phyloP scores from a whole-genome alignment of 2,888 invertebrate species.

The Blastobasis lacticolella region DNA sequence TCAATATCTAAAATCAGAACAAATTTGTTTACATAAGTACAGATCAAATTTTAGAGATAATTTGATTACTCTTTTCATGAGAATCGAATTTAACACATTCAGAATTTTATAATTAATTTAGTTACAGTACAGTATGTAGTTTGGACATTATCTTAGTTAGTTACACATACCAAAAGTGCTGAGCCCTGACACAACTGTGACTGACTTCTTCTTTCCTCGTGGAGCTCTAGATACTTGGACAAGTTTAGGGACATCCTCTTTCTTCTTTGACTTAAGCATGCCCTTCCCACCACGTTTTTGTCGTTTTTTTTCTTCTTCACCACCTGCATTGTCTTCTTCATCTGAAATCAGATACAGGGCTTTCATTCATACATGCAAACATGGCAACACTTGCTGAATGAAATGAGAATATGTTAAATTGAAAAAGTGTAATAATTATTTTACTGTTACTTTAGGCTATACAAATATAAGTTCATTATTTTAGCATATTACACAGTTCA shows the following conservation, averaged over 20 bases:
- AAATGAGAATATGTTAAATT: too few relatives aligned
- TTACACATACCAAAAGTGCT: constrained; percentile 86
- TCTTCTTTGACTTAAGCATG: constrained; percentile 95
- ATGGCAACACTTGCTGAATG: too few relatives aligned
- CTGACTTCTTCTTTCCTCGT: constrained; percentile 98
- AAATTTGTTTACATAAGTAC: too few relatives aligned
- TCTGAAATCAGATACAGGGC: constrained; percentile 32
- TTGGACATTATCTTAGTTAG: too few relatives aligned
- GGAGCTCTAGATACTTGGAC: constrained; percentile 91
- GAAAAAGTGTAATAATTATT: too few relatives aligned
- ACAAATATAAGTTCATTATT: too few relatives aligned
- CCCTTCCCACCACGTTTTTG: constrained; percentile 99
- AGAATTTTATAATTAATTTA: too few relatives aligned
- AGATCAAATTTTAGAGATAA: too few relatives aligned
- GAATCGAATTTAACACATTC: not conserved
- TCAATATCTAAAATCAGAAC: constrained; percentile 85
- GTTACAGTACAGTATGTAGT: too few relatives aligned
- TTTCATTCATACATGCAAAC: not conserved
- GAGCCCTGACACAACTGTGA: constrained; percentile 96
- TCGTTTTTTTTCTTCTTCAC: constrained; percentile 94
- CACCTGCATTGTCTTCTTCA: constrained; percentile 80
- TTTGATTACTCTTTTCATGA: not conserved
- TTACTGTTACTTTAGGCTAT: too few relatives aligned
- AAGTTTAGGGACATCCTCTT: constrained; percentile 90
- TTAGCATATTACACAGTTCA: too few relatives aligned